Evolutionary conservation across 2,113 vertebrate species (phyloP).

Genomic region (Takifugu flavidus): DNA sequence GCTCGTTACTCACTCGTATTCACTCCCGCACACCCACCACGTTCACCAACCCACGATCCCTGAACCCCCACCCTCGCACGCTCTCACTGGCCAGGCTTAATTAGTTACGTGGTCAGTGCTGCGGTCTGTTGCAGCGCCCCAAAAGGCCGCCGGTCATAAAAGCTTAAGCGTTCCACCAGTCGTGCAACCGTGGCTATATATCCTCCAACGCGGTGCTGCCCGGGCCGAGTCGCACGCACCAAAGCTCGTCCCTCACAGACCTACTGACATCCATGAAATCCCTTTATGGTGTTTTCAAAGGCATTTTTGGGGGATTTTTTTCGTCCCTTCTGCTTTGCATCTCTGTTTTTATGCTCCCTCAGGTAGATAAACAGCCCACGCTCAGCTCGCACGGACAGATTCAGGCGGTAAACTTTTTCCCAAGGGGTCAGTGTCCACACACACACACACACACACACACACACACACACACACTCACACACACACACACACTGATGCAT

Average conservation of each 20-base stretch:
- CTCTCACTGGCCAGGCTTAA: constrained; percentile 69
- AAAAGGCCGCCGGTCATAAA: constrained; percentile 80
- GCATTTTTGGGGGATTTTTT: constrained; percentile 52
- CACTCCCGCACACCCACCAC: constrained; percentile 38
- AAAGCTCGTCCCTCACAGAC: constrained; percentile 69
- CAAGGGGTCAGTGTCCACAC: constrained; percentile 30
- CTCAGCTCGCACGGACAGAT: constrained; percentile 17
- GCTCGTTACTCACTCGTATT: constrained; percentile 20
- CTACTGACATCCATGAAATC: constrained; percentile 74
- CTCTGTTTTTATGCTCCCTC: constrained; percentile 39
- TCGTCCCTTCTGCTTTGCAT: constrained; percentile 60
- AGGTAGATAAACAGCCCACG: constrained; percentile 29
- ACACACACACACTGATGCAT: constrained; percentile 33
- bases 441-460: constrained; percentile 25
- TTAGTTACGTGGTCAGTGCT: constrained; percentile 78
- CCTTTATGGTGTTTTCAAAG: constrained; percentile 73
- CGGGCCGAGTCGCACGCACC: constrained; percentile 72
- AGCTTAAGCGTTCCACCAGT: constrained; percentile 84
- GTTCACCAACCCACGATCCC: constrained; percentile 51
- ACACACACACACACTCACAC: constrained; percentile 31
- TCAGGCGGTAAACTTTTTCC: constrained; percentile 32
- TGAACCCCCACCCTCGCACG: constrained; percentile 55
- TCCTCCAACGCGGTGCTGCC: constrained; percentile 61
- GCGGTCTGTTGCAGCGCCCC: constrained; percentile 68
- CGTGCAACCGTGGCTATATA: constrained; percentile 76